Evolutionary conservation across 37 sponge, comb jelly and placozoan genomes (phyloP), one percentile per base, ranked within the genome.

Genomic region (Ephydatia muelleri): DNA sequence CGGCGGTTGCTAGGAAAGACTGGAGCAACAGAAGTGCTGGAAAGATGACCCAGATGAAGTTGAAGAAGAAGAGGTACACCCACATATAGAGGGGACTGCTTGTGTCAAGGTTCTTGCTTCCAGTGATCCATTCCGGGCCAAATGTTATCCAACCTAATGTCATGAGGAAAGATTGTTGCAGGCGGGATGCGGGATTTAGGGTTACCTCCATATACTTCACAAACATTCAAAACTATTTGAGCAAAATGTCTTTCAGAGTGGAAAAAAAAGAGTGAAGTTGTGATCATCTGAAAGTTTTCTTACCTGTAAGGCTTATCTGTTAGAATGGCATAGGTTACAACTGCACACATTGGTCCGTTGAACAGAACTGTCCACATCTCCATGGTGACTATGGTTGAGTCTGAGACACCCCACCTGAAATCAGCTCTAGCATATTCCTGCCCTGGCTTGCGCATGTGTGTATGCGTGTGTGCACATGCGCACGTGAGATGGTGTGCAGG

Each of bases 131-230:
- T 78, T 93, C 94, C 1, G 94, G 94, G 29, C 80, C 64, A 67
- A 93, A 93, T 5, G 94, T 93, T 88, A 93, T 91, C 94, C 94
- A 93, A 5, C 91, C 91, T 91, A 49, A 19, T 35, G 34, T 25
- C 79, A 28, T 22, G 8, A 34, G 36, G 6, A 34, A 38, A 35
- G 9, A 72, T 73, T n/a, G 29, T 49, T 80, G 19, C 36, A 64
- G 33, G n/a, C 27, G 33, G 36, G 37, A 35, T 9, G 22, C 11
- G 85, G 27, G 2, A 48, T 39, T 28, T 4, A 43, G 47, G 47
- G 73, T 28, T 78, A 90, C 94, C 94, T 88, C 94, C 94, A 72
- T 93, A 93, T 22, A 93, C 82, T 64, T 93, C 94, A 86, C 94
- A 93, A 3, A 87, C 85, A 65, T 81, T 73, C 23, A 93, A 22